Conservation (phyloP, 2,888 invertebrate species). For the Cheilosia scutellata region DNA sequence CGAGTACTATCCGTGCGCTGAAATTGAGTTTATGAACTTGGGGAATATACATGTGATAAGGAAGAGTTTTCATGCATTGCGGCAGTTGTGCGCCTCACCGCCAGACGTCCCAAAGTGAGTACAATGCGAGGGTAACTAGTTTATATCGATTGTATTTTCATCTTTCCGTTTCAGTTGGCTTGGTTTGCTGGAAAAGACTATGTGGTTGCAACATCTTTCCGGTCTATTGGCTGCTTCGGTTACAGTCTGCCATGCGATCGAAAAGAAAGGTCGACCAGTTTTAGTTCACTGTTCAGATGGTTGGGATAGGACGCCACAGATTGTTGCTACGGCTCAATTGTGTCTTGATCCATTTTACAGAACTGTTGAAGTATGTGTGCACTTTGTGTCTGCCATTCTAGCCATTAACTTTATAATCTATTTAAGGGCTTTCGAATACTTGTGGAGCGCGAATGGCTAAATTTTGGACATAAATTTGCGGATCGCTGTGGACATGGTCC, state of each 20-base stretch:
- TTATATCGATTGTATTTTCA: slow-evolving; percentile 70
- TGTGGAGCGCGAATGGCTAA: slow-evolving; percentile 98
- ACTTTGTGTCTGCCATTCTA: slow-evolving; percentile 2
- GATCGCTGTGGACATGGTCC: slow-evolving; percentile 95
- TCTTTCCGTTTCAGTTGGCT: slow-evolving; percentile 89
- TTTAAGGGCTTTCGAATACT: slow-evolving; percentile 95
- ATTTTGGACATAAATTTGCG: slow-evolving; percentile 99
- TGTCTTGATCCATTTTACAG: slow-evolving; percentile 97
- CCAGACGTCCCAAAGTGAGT: slow-evolving; percentile 91
- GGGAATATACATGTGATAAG: slow-evolving; percentile 98
- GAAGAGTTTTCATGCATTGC: slow-evolving; percentile 94
- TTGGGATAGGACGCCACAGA: slow-evolving; percentile 99
- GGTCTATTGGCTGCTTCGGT: slow-evolving; percentile 92
- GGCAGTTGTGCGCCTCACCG: slow-evolving; percentile 91
- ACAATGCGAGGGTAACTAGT: slow-evolving; percentile 35
- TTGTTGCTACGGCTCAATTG: slow-evolving; percentile 96
- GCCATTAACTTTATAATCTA: neutral
- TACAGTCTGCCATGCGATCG: slow-evolving; percentile 92
- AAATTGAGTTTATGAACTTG: slow-evolving; percentile 98
- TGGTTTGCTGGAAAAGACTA: slow-evolving; percentile 93
- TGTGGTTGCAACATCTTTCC: slow-evolving; percentile 96
- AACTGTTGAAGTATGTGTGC: slow-evolving; percentile 90
- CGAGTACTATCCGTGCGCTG: slow-evolving; percentile 97
- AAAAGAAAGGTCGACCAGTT: slow-evolving; percentile 93
- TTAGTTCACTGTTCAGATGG: slow-evolving; percentile 99